phyloP scores from a whole-genome alignment of 2,113 vertebrate genomes.

The Trichomycterus rosablanca region DNA sequence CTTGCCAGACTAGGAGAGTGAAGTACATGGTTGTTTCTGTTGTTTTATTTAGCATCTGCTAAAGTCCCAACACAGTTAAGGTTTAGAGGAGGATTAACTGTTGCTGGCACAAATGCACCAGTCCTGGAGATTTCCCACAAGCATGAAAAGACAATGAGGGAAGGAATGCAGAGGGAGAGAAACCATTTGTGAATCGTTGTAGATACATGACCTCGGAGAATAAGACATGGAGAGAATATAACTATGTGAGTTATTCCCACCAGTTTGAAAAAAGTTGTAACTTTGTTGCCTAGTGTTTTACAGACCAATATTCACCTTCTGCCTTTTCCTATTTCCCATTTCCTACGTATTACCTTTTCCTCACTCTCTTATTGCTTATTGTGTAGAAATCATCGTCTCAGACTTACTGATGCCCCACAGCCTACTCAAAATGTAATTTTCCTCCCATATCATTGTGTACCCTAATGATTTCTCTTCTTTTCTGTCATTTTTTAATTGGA shows the following conservation, averaged over 20 bases:
- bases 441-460: constrained; percentile 8
- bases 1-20: constrained; percentile 41
- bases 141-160: constrained; percentile 27
- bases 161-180: constrained; percentile 26
- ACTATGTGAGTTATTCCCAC: constrained; percentile 40
- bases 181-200: too few relatives aligned
- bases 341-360: neutral
- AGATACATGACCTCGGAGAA: constrained; percentile 30
- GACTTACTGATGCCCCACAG: neutral
- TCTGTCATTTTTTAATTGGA: constrained; percentile 28
- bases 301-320: constrained; percentile 12
- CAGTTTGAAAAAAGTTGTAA: constrained; percentile 33
- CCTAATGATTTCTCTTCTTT: constrained; percentile 14
- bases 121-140: constrained; percentile 31
- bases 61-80: constrained; percentile 55
- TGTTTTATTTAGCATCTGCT: constrained; percentile 49
- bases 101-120: constrained; percentile 43
- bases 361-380: too few relatives aligned
- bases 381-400: constrained; percentile 18
- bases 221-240: constrained; percentile 29
- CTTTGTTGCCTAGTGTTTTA: constrained; percentile 20
- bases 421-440: neutral
- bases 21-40: constrained; percentile 49
- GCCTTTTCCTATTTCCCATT: neutral
- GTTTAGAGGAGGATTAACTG: constrained; percentile 52